A percentile compares a stretch with the other conserved stretches of the same genome.
phyloP scores from a whole-genome alignment of 2,888 invertebrate species.

The Cinara cedri region DNA sequence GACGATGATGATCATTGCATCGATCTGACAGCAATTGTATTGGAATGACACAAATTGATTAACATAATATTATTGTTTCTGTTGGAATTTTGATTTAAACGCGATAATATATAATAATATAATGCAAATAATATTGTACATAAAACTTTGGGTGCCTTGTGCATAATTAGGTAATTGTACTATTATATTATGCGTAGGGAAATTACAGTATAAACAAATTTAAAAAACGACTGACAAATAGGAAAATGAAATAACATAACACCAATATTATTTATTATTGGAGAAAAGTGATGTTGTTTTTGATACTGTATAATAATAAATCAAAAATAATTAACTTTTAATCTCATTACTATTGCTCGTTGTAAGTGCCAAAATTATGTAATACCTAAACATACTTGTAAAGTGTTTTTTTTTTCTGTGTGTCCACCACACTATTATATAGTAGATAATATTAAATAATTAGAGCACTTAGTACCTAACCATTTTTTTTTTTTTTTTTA shows the following conservation, averaged over 20 bases:
- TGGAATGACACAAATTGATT: neutral
- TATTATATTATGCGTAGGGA: slow-evolving; percentile 15
- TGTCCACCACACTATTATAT: neutral
- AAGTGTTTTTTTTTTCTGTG: slow-evolving; percentile 25
- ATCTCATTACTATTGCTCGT: slow-evolving; percentile 42
- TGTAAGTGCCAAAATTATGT: slow-evolving; percentile 53
- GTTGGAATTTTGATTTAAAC: slow-evolving; percentile 5
- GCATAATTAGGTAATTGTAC: neutral
- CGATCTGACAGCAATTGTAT: neutral
- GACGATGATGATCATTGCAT: neutral
- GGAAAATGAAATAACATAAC: neutral
- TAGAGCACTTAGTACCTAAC: too few relatives aligned
- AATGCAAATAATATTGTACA: neutral
- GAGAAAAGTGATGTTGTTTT: slow-evolving; percentile 49
- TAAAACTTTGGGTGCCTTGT: neutral
- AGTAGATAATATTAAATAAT: neutral
- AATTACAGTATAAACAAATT: too few relatives aligned
- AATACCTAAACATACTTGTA: neutral
- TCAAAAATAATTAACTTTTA: slow-evolving; percentile 54
- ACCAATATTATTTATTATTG: slow-evolving; percentile 46
- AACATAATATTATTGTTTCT: neutral
- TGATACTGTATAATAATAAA: slow-evolving; percentile 40
- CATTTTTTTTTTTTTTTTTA: too few relatives aligned
- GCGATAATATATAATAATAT: neutral
- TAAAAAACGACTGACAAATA: slow-evolving; percentile 48